phyloP scores from a whole-genome alignment of 2,888 invertebrate species.

The Kryphioiulus occultus region DNA sequence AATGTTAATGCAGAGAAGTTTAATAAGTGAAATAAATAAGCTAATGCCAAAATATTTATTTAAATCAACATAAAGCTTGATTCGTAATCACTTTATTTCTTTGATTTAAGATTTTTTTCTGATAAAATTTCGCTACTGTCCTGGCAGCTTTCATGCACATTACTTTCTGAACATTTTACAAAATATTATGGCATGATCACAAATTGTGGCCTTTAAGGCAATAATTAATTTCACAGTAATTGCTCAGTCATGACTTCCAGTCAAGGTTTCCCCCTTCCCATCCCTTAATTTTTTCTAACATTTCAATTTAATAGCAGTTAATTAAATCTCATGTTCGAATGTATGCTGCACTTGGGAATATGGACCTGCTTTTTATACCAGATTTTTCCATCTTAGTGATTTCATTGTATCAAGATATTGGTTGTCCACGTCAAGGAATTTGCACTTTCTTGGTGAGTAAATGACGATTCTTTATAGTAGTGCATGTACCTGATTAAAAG shows the following conservation, averaged over 20 bases:
- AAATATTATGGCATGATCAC: too few relatives aligned
- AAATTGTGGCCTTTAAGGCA: too few relatives aligned
- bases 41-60: slow-evolving; percentile 25
- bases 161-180: too few relatives aligned
- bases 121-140: background rate
- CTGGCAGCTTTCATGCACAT: background rate
- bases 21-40: slow-evolving; percentile 20
- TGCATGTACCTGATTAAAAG: background rate
- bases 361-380: background rate
- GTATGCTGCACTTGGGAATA: background rate
- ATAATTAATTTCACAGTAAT: too few relatives aligned
- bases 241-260: too few relatives aligned
- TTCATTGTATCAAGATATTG: background rate
- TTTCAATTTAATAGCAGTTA: too few relatives aligned
- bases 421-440: background rate
- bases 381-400: slow-evolving; percentile 36
- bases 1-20: background rate
- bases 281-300: too few relatives aligned
- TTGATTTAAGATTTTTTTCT: background rate
- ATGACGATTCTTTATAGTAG: background rate
- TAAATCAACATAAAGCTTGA: background rate
- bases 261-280: too few relatives aligned
- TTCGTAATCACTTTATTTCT: background rate
- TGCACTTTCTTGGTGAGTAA: background rate
- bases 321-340: background rate